Evolutionary conservation across 2,888 invertebrate species (phyloP).

Genomic region (Volucella inflata): DNA sequence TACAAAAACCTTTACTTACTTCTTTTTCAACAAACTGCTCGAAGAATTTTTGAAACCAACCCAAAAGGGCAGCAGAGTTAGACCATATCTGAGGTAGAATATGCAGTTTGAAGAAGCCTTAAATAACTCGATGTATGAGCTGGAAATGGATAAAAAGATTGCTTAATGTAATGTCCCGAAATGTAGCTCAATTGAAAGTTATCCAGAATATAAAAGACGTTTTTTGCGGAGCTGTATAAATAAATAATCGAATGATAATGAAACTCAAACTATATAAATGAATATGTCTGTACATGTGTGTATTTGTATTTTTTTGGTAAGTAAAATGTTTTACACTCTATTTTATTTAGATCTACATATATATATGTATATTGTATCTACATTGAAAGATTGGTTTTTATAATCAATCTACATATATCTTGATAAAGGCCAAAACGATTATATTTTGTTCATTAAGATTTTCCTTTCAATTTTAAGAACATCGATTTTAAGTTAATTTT

Average conservation of each 20-base stretch:
- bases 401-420: neutral
- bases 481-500: neutral
- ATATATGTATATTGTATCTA: constrained; percentile 2
- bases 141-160: too few relatives aligned
- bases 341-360: constrained; percentile 3
- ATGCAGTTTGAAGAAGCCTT: too few relatives aligned
- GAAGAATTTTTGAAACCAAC: too few relatives aligned
- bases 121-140: too few relatives aligned
- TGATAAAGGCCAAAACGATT: neutral
- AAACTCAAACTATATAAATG: constrained; percentile 5
- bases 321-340: constrained; percentile 35
- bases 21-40: too few relatives aligned
- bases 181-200: too few relatives aligned
- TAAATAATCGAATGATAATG: neutral
- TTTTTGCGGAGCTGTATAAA: too few relatives aligned
- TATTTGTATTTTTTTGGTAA: constrained; percentile 31
- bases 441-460: constrained; percentile 15
- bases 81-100: too few relatives aligned
- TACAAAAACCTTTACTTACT: too few relatives aligned
- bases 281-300: constrained; percentile 19
- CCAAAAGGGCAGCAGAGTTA: too few relatives aligned
- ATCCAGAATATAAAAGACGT: too few relatives aligned
- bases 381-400: constrained; percentile 5
- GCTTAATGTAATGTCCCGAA: too few relatives aligned
- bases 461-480: constrained; percentile 8